Conservation (phyloP, 2,888 invertebrate species). For the Drosophila phalerata region DNA sequence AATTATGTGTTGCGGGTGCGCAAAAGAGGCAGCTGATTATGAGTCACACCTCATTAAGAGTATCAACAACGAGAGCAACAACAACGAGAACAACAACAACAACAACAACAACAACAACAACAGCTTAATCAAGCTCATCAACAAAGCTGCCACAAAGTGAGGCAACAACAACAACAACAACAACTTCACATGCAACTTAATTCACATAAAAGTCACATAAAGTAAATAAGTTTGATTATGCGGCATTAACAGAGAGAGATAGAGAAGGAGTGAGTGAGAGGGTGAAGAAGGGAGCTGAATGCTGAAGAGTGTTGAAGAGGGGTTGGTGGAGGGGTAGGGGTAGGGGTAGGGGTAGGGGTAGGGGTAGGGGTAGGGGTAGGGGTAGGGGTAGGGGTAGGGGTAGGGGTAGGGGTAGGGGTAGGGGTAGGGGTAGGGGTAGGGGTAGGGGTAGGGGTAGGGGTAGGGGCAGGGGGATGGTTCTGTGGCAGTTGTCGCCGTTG, state of each 20-base stretch:
- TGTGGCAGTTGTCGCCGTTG: slow-evolving; percentile 39
- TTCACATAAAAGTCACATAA: slow-evolving; percentile 74
- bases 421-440: not conserved
- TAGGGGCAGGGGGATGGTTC: not conserved
- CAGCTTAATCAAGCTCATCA: slow-evolving; percentile 28
- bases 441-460: not conserved
- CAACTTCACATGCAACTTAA: slow-evolving; percentile 42
- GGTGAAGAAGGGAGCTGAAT: not conserved
- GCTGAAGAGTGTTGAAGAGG: too few relatives aligned
- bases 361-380: not conserved
- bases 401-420: not conserved
- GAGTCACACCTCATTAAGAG: slow-evolving; percentile 36
- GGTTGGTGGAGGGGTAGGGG: too few relatives aligned
- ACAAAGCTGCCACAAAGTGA: slow-evolving; percentile 24
- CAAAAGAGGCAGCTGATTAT: slow-evolving; percentile 15
- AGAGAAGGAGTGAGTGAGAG: not conserved
- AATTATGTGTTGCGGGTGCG: slow-evolving; percentile 8
- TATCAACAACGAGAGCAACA: slow-evolving; percentile 7
- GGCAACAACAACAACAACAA: not conserved
- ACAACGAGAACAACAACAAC: slow-evolving; percentile 1
- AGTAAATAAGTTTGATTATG: slow-evolving; percentile 76
- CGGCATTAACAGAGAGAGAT: slow-evolving; percentile 2
- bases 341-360: not conserved
- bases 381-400: not conserved
- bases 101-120: not conserved